Percentiles rank a stretch among this genome's conserved stretches.
Conservation (phyloP, 2,113 vertebrate genomes). For the Siphamia tubifer region DNA sequence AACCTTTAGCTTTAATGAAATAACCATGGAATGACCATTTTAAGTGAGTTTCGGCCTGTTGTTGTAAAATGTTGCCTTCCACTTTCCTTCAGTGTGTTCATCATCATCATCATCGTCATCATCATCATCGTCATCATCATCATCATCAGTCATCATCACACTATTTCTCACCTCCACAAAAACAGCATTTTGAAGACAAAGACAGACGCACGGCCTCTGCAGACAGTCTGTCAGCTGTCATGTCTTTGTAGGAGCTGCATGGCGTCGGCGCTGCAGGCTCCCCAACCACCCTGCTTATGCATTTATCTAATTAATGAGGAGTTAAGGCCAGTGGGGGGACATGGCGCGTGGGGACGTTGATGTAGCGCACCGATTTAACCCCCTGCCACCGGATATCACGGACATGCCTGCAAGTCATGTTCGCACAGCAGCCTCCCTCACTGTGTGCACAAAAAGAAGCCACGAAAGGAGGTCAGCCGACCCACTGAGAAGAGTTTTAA, state of each 20-base stretch:
- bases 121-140: too few species aligned
- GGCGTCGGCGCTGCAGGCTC: conserved; percentile 3
- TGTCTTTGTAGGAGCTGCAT: conserved; percentile 27
- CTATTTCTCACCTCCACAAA: conserved; percentile 1
- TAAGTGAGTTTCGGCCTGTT: too few species aligned
- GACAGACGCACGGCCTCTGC: background rate
- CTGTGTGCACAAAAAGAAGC: conserved; percentile 18
- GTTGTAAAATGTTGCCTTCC: too few species aligned
- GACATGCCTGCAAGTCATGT: conserved; percentile 57
- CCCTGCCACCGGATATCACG: conserved; percentile 47
- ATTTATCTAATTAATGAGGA: conserved; percentile 62
- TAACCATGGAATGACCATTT: too few species aligned
- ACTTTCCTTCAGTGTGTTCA: too few species aligned
- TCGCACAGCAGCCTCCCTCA: conserved; percentile 44
- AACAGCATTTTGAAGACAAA: background rate
- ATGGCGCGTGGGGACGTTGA: conserved; percentile 43
- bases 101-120: too few species aligned
- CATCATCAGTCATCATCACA: too few species aligned
- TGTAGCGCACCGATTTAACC: conserved; percentile 65
- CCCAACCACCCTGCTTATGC: conserved; percentile 9
- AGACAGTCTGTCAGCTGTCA: conserved; percentile 37
- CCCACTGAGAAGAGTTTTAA: conserved; percentile 42
- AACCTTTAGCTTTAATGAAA: too few species aligned
- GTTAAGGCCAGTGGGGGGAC: conserved; percentile 19
- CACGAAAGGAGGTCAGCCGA: conserved; percentile 45